Percentiles rank a stretch among this genome's conserved stretches.
Conservation (phyloP, 2,113 vertebrate species). For the Mormoops blainvillei region DNA sequence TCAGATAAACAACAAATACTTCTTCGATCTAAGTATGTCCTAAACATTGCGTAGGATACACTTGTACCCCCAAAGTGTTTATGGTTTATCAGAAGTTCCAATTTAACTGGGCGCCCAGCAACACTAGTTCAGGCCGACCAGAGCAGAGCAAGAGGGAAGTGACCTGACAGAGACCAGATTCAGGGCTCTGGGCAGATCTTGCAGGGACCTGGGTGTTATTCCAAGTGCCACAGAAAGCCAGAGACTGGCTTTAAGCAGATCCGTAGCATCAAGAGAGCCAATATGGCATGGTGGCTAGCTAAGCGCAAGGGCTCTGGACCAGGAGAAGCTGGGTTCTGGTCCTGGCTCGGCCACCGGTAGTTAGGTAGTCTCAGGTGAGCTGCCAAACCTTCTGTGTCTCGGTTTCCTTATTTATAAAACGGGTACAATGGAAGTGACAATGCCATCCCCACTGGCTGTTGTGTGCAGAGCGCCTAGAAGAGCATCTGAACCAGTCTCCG, state of each 20-base stretch:
- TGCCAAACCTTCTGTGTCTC: background rate
- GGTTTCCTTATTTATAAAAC: background rate
- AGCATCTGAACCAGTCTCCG: background rate
- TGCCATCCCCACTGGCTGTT: accelerated
- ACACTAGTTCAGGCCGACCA: background rate
- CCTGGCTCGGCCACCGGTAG: background rate
- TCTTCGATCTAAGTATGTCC: background rate
- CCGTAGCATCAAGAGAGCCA: too few species aligned
- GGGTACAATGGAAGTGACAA: background rate
- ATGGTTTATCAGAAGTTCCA: background rate
- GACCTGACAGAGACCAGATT: background rate
- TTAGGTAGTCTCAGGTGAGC: background rate
- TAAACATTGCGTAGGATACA: background rate
- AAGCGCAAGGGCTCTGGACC: background rate
- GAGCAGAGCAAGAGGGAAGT: background rate
- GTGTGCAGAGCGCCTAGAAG: background rate
- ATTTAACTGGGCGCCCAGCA: background rate
- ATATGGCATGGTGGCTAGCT: too few species aligned
- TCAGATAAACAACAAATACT: background rate
- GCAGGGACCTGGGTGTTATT: background rate
- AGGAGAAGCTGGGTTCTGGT: background rate
- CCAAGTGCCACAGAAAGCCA: background rate
- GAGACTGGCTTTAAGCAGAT: background rate
- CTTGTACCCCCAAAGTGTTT: background rate
- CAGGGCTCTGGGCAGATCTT: too few species aligned